Evolutionary conservation across 2,797 vertebrate species (phyloP).

Genomic region (Mormyrops boulengeri): DNA sequence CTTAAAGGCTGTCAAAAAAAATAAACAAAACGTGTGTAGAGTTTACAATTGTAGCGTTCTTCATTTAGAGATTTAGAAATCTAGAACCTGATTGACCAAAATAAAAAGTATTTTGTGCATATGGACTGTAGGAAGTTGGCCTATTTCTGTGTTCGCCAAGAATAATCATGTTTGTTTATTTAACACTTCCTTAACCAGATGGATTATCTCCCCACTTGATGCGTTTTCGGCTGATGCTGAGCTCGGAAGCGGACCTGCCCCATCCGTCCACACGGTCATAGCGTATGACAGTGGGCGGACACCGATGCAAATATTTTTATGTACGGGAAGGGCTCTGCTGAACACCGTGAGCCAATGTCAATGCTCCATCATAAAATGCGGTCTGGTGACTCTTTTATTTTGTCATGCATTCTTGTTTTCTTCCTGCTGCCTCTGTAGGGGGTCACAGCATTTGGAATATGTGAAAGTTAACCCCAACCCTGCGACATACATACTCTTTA

Average conservation of each 20-base stretch:
- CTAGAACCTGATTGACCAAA: not conserved
- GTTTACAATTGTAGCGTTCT: not conserved
- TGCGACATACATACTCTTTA: not conserved
- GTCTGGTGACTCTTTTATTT: not conserved
- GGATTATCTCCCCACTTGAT: not conserved
- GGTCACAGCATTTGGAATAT: not conserved
- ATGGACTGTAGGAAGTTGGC: not conserved
- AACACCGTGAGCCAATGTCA: not conserved
- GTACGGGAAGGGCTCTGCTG: not conserved
- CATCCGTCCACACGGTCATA: not conserved
- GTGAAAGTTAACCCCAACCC: not conserved
- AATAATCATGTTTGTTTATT: not conserved
- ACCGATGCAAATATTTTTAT: not conserved
- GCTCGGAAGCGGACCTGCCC: not conserved
- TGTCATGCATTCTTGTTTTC: not conserved
- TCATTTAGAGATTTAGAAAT: not conserved
- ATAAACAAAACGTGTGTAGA: not conserved
- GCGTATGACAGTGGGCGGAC: not conserved
- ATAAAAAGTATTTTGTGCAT: constrained; percentile 8
- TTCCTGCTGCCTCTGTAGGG: not conserved
- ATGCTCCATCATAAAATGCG: not conserved
- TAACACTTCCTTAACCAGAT: not conserved
- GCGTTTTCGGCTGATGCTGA: not conserved
- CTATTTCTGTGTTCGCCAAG: not conserved
- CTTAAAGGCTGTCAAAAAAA: not conserved